Conservation (phyloP, 2,797 vertebrate genomes). For the Mormyrops attenuatus region DNA sequence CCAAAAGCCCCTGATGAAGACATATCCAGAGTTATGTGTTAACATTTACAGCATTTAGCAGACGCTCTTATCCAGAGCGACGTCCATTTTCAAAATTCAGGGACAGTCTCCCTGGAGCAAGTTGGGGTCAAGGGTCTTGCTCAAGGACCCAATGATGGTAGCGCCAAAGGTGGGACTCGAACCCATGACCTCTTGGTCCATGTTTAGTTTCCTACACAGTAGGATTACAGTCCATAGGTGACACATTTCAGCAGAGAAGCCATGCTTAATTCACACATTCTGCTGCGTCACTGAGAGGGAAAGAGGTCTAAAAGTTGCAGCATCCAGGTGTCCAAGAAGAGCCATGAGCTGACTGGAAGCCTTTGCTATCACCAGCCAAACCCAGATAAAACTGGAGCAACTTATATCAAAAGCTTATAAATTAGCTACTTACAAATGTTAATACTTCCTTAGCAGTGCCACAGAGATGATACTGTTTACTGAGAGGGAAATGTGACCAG, state of each 20-base stretch:
- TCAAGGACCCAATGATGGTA: too few species aligned
- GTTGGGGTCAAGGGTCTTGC: too few species aligned
- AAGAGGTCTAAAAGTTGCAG: slow-evolving; percentile 20
- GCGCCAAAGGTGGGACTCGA: too few species aligned
- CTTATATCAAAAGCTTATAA: background rate
- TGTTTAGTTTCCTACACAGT: background rate
- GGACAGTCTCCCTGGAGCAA: too few species aligned
- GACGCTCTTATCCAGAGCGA: too few species aligned
- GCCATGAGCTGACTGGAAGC: background rate
- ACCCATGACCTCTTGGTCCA: too few species aligned
- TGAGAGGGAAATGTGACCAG: background rate
- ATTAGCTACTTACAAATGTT: background rate
- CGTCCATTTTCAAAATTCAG: too few species aligned
- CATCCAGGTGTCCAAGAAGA: slow-evolving; percentile 47
- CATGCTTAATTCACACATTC: slow-evolving; percentile 40
- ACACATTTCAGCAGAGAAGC: slow-evolving; percentile 44
- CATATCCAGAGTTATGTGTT: background rate
- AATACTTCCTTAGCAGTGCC: background rate
- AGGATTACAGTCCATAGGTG: slow-evolving; percentile 2
- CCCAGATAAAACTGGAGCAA: background rate
- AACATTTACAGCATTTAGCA: too few species aligned
- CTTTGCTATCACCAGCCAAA: background rate
- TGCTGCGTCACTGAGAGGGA: slow-evolving; percentile 29
- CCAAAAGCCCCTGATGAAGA: background rate
- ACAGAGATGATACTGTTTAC: background rate